phyloP scores from a whole-genome alignment of 2,797 vertebrate genomes.

The Mormyrops boulengeri region DNA sequence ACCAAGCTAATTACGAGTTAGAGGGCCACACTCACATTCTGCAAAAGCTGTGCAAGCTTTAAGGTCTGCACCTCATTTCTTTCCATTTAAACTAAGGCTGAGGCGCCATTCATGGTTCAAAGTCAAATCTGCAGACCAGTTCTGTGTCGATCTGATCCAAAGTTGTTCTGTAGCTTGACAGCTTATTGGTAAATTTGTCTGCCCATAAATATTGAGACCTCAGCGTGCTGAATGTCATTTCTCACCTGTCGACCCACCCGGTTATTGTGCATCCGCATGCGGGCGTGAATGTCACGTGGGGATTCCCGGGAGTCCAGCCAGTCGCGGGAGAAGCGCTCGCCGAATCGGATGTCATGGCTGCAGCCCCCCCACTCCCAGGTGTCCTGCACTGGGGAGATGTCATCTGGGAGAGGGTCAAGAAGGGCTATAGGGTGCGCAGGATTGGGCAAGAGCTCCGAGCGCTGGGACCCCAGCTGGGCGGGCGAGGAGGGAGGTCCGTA shows the following conservation, averaged over 20 bases:
- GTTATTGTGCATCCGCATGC: constrained; percentile 89
- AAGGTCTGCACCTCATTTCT: background rate
- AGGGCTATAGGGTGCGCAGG: constrained; percentile 52
- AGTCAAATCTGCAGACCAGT: background rate
- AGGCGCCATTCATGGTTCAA: background rate
- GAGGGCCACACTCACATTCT: background rate
- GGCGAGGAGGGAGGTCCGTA: constrained; percentile 22
- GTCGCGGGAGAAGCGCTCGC: constrained; percentile 82
- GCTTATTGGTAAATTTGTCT: background rate
- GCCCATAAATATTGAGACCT: background rate
- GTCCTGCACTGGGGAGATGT: constrained; percentile 67
- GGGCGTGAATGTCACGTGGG: constrained; percentile 81
- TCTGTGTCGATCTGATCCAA: background rate
- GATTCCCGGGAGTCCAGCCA: constrained; percentile 84
- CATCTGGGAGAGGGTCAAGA: constrained; percentile 63
- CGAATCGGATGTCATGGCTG: constrained; percentile 79
- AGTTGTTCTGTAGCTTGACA: background rate
- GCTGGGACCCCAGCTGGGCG: constrained; percentile 49
- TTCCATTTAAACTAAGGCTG: background rate
- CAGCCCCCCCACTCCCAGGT: constrained; percentile 94
- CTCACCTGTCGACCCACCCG: constrained; percentile 83
- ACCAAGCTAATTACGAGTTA: background rate
- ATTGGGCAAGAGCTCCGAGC: constrained; percentile 55
- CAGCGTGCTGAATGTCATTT: background rate
- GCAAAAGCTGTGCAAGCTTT: background rate